These are phyloP conservation scores for Hydrotaea diabolus DNA, from an alignment of 2,888 invertebrate genomes.

Conservation along the genomic window DNA sequence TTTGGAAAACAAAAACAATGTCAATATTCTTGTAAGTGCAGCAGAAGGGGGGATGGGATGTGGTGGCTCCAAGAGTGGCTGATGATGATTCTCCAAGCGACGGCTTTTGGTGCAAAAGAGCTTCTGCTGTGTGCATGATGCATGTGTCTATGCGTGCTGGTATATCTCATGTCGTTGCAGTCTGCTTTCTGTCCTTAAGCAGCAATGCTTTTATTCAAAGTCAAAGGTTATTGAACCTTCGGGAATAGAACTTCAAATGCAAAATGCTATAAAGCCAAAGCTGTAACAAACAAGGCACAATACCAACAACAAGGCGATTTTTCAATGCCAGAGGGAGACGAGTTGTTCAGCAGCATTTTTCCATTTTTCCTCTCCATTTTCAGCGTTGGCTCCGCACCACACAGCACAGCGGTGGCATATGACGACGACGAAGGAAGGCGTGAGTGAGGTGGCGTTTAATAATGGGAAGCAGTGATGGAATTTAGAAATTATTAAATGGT, in stretches of 20 bases:
- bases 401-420: background rate
- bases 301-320: constrained; percentile 56
- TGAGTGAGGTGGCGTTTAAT: background rate
- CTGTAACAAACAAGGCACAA: background rate
- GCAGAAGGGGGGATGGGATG: background rate
- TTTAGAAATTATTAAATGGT: too few relatives aligned
- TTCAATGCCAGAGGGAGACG: constrained; percentile 77
- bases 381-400: background rate
- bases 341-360: constrained; percentile 65
- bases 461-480: too few relatives aligned
- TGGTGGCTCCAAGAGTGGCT: background rate
- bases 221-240: constrained; percentile 78
- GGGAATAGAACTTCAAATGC: constrained; percentile 72
- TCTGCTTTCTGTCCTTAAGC: background rate
- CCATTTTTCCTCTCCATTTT: constrained; percentile 47
- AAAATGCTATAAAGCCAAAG: constrained; percentile 59
- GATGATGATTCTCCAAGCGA: background rate
- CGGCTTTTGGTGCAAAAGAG: constrained; percentile 20
- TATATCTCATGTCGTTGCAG: constrained; percentile 2
- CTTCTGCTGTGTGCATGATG: constrained; percentile 18
- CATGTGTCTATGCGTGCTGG: constrained; percentile 35
- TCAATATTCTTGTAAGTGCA: background rate
- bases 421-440: background rate
- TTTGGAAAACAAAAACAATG: background rate
- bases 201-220: constrained; percentile 68